Percentiles rank a stretch among this genome's conserved stretches.
phyloP scores from a whole-genome alignment of 2,888 invertebrate species.

The Drosophila quinaria region DNA sequence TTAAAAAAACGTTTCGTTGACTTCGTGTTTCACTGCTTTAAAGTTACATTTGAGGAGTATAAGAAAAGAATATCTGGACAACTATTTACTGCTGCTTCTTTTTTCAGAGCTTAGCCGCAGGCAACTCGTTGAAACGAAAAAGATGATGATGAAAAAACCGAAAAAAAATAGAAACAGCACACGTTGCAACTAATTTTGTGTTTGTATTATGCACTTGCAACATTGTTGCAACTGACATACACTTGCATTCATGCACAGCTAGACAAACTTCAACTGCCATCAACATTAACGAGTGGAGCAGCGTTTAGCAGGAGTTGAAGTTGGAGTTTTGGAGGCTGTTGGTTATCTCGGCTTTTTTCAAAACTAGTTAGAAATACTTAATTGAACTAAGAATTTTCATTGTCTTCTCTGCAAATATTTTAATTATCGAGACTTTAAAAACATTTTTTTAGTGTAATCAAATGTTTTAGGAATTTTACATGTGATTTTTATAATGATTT shows the following conservation, averaged over 20 bases:
- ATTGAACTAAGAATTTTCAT: too few relatives aligned
- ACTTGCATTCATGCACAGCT: conserved; percentile 14
- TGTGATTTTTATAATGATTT: too few relatives aligned
- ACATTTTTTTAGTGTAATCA: too few relatives aligned
- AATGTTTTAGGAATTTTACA: neutral
- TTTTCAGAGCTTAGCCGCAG: conserved; percentile 33
- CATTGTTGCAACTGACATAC: conserved; percentile 68
- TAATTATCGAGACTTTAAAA: too few relatives aligned
- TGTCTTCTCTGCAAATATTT: too few relatives aligned
- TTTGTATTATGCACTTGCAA: conserved; percentile 77
- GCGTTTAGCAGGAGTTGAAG: conserved; percentile 60
- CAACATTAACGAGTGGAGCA: conserved; percentile 63
- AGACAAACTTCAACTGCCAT: conserved; percentile 72
- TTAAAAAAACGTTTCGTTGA: too few relatives aligned
- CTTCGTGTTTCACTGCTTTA: too few relatives aligned
- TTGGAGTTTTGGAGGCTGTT: neutral
- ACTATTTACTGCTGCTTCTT: conserved; percentile 42
- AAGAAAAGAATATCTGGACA: conserved; percentile 36
- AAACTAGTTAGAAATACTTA: too few relatives aligned
- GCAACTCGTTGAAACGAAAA: conserved; percentile 45
- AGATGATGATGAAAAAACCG: conserved; percentile 20
- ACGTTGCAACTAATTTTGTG: conserved; percentile 72
- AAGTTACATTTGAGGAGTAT: too few relatives aligned
- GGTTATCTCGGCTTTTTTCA: neutral
- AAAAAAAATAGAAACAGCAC: conserved; percentile 46